phyloP scores from a whole-genome alignment of 2,797 vertebrate species.

The Saguinus oedipus region DNA sequence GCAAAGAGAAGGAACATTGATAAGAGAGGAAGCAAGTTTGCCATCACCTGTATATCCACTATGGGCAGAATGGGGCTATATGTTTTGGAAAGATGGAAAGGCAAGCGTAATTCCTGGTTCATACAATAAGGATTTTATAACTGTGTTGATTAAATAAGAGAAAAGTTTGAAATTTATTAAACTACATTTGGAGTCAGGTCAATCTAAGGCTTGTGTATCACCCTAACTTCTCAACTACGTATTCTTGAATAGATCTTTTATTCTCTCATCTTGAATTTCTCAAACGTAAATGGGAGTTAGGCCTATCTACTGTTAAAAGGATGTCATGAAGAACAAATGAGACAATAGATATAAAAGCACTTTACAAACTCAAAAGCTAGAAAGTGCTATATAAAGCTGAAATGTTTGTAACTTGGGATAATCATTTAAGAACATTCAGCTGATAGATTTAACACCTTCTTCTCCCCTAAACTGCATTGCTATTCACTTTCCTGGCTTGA shows the following conservation, averaged over 20 bases:
- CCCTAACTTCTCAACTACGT: not conserved
- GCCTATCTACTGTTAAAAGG: not conserved
- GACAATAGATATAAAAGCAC: not conserved
- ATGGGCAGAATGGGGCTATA: not conserved
- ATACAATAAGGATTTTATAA: not conserved
- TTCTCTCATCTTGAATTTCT: not conserved
- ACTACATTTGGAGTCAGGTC: not conserved
- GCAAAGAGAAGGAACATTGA: not conserved
- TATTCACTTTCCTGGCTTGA: not conserved
- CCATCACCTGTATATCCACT: not conserved
- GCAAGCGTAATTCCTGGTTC: not conserved
- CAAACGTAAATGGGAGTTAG: not conserved
- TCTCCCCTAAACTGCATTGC: not conserved
- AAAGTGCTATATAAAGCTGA: not conserved
- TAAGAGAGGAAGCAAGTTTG: not conserved
- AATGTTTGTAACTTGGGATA: conserved; percentile 6
- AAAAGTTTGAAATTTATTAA: conserved; percentile 16
- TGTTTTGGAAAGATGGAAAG: not conserved
- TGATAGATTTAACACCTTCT: not conserved
- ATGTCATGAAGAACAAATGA: conserved; percentile 22
- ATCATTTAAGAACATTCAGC: conserved; percentile 6
- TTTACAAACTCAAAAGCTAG: not conserved
- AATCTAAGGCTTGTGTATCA: not conserved
- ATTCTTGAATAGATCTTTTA: not conserved
- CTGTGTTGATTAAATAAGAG: conserved; percentile 18